Percentiles rank a stretch among this genome's conserved stretches.
Conservation (phyloP, 2,888 invertebrate species). For the Seira sanloemensis region DNA sequence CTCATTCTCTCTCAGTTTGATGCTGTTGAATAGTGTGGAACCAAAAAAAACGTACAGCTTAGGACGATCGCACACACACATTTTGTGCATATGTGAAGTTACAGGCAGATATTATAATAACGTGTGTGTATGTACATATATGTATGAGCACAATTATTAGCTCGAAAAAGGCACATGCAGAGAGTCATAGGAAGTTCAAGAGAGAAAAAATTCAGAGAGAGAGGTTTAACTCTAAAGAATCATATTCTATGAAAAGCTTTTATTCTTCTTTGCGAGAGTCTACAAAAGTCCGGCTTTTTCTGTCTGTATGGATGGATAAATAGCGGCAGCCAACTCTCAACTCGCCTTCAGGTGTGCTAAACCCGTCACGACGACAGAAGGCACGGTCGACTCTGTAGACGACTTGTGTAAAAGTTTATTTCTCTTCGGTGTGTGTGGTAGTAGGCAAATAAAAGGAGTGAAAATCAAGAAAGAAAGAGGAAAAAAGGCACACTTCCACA, state of each 20-base stretch:
- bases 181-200: neutral
- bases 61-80: neutral
- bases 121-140: neutral
- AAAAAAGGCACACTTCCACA: neutral
- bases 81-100: neutral
- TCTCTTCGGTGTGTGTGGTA: neutral
- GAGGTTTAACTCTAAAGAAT: neutral
- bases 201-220: too few species aligned
- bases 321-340: constrained; percentile 47
- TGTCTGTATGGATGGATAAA: constrained; percentile 33
- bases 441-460: too few species aligned
- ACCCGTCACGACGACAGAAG: constrained; percentile 42
- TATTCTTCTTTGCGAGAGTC: neutral
- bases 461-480: neutral
- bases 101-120: too few species aligned
- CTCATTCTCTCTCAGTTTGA: neutral
- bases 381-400: neutral
- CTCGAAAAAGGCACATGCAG: neutral
- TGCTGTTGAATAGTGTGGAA: neutral
- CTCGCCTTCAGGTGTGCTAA: constrained; percentile 59
- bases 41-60: neutral
- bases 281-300: constrained; percentile 36
- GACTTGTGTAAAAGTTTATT: neutral
- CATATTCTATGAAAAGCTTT: neutral
- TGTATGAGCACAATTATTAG: neutral